Evolutionary conservation across 2,888 invertebrate species (phyloP).

Genomic region (Orthosia gracilis): DNA sequence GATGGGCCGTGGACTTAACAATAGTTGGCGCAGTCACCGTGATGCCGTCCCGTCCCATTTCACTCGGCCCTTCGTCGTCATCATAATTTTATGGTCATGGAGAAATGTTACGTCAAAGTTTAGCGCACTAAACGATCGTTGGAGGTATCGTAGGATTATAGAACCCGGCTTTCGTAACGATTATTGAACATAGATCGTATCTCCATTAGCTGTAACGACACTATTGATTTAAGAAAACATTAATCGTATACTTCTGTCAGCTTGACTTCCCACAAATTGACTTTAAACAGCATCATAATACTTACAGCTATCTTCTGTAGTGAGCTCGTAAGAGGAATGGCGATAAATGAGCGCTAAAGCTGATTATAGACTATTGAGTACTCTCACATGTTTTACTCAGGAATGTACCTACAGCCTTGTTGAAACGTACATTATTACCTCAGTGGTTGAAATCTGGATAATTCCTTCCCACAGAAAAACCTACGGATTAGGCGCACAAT

Average conservation of each 20-base stretch:
- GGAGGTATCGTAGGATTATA: not conserved
- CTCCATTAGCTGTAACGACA: not conserved
- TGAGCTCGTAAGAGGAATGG: not conserved
- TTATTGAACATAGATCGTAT: not conserved
- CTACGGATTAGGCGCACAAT: no score
- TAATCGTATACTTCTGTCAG: not conserved
- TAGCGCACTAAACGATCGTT: no score
- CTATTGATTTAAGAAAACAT: conserved; percentile 1
- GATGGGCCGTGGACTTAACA: conserved; percentile 76
- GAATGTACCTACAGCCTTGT: not conserved
- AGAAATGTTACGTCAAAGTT: conserved; percentile 27
- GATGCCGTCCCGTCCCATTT: conserved; percentile 60
- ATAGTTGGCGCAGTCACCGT: conserved; percentile 69
- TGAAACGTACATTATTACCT: no score
- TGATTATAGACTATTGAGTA: not conserved
- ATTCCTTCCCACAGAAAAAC: not conserved
- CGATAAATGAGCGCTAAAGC: no score
- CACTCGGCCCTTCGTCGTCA: conserved; percentile 37
- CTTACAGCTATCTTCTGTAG: not conserved
- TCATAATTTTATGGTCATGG: conserved; percentile 12
- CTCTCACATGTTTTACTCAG: not conserved
- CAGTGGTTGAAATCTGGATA: not conserved
- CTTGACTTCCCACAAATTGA: no score
- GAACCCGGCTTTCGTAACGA: not conserved
- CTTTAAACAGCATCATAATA: not conserved